Conservation (phyloP, 30 jellyfish, hydroid and myxozoan species). For the Cassiopea xamachana region DNA sequence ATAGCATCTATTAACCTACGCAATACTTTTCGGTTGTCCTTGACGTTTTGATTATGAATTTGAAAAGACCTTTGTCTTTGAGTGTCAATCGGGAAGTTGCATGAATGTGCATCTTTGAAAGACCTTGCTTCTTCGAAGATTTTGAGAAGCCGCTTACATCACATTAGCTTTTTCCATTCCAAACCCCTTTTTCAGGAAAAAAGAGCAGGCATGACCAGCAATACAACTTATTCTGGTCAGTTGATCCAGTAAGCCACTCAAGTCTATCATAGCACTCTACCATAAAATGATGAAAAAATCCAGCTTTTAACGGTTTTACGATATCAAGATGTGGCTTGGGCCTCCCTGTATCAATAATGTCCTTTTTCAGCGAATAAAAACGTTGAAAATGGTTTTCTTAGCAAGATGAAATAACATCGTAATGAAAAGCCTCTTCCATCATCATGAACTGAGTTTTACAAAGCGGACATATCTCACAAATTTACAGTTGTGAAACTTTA, state of each 20-base stretch:
- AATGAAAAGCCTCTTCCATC: slow-evolving; percentile 13
- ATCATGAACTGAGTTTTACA: not conserved
- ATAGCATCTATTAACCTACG: slow-evolving; percentile 51
- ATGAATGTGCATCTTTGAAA: slow-evolving; percentile 53
- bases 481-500: not conserved
- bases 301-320: slow-evolving; percentile 47
- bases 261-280: slow-evolving; percentile 10
- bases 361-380: slow-evolving; percentile 26
- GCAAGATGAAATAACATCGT: slow-evolving; percentile 47
- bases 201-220: slow-evolving; percentile 62
- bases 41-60: slow-evolving; percentile 14
- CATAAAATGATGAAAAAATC: slow-evolving; percentile 20
- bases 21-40: slow-evolving; percentile 48
- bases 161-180: slow-evolving; percentile 29
- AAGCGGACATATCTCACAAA: not conserved
- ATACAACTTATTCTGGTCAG: slow-evolving; percentile 7
- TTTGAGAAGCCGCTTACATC: slow-evolving; percentile 26
- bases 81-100: slow-evolving; percentile 22
- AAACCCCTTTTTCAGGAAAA: slow-evolving; percentile 32
- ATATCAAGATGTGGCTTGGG: slow-evolving; percentile 42
- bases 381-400: slow-evolving; percentile 35
- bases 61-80: slow-evolving; percentile 38
- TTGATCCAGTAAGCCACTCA: slow-evolving; percentile 60
- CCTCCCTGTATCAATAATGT: slow-evolving; percentile 38
- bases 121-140: slow-evolving; percentile 44